phyloP scores from a whole-genome alignment of 2,797 vertebrate genomes.

The Discoglossus pictus region DNA sequence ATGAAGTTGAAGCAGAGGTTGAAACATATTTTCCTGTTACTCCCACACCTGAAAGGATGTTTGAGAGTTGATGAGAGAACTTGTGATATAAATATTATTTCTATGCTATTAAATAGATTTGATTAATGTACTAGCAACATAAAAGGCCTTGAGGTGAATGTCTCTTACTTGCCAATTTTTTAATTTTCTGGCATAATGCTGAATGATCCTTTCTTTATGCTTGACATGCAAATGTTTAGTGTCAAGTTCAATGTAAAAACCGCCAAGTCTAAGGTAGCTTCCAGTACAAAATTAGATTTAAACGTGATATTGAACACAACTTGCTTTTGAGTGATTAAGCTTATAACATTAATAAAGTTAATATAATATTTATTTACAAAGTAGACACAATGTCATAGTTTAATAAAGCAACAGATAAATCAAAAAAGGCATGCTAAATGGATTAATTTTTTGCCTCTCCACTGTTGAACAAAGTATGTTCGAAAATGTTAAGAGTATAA shows the following conservation, averaged over 20 bases:
- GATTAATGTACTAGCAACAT: slow-evolving; percentile 27
- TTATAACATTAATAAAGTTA: no score
- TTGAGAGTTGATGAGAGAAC: slow-evolving; percentile 19
- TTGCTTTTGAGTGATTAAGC: no score
- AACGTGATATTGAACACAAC: no score
- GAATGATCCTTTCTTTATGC: slow-evolving; percentile 27
- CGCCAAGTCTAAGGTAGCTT: neutral
- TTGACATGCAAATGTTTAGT: neutral
- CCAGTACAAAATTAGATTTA: no score
- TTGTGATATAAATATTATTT: slow-evolving; percentile 41
- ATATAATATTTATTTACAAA: no score
- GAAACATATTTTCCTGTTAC: neutral
- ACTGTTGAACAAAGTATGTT: no score
- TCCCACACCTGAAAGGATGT: slow-evolving; percentile 31
- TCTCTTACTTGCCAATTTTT: slow-evolving; percentile 11
- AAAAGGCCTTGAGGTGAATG: slow-evolving; percentile 12
- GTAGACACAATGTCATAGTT: no score
- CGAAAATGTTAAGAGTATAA: no score
- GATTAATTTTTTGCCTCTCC: no score
- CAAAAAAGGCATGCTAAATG: no score
- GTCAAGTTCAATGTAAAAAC: slow-evolving; percentile 3
- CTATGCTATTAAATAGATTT: slow-evolving; percentile 29
- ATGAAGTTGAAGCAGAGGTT: slow-evolving; percentile 8
- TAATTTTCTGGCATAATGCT: slow-evolving; percentile 9
- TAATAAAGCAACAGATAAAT: no score